phyloP scores from a whole-genome alignment of 2,888 invertebrate species.

The Deroplatys truncata region DNA sequence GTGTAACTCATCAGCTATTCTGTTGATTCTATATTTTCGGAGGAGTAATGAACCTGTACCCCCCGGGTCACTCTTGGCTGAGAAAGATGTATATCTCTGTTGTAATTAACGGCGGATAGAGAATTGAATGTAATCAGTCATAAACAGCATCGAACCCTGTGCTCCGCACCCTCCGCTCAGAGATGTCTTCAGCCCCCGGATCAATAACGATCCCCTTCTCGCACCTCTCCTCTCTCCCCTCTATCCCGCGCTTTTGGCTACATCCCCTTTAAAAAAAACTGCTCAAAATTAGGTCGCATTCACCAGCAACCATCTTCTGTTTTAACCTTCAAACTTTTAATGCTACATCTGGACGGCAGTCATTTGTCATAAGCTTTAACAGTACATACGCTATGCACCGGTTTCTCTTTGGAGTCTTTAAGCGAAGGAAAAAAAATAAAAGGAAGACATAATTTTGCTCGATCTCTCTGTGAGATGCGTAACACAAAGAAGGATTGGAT shows the following conservation, averaged over 20 bases:
- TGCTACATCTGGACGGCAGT: neutral
- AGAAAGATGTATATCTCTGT: too few relatives aligned
- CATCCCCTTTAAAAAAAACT: neutral
- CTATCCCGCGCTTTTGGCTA: neutral
- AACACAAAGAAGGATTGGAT: neutral
- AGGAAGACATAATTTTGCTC: neutral
- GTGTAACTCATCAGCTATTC: too few relatives aligned
- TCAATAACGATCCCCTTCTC: neutral
- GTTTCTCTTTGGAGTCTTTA: neutral
- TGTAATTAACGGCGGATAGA: too few relatives aligned
- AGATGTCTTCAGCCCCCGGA: neutral
- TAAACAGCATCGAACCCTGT: neutral
- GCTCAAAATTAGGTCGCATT: neutral
- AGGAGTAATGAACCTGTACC: too few relatives aligned
- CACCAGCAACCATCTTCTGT: neutral
- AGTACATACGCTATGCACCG: neutral
- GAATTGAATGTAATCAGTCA: neutral
- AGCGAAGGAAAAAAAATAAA: neutral
- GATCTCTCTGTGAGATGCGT: neutral
- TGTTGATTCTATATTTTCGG: too few relatives aligned
- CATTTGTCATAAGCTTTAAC: neutral
- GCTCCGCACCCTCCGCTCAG: neutral
- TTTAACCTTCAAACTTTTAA: slow-evolving; percentile 3
- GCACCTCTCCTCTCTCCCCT: neutral
- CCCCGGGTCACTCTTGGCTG: too few relatives aligned